Evolutionary conservation across 2,113 vertebrate genomes (phyloP), one percentile per base, ranked within the genome.

Genomic region (Pseudorasbora parva): DNA sequence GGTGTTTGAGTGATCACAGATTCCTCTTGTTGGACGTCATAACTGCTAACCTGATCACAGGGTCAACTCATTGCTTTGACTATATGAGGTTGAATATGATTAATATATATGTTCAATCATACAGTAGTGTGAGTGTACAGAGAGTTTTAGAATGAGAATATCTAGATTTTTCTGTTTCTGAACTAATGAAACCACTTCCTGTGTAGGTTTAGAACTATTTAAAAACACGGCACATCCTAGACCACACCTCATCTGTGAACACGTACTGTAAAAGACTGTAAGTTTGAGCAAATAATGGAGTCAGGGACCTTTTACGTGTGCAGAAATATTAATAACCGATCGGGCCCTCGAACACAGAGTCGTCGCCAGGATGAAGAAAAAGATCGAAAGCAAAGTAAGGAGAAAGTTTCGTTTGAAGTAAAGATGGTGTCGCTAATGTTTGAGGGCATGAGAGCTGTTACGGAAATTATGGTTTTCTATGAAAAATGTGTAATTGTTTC

Each of bases 151-250:
- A 17, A 8, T 17, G 6, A 17, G 14, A 64, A 30, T 14, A 30
- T 30, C 14, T 30, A 30, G 25, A 64, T 17, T 17, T 8, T 6
- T 15, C 3, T 43, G 33, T 10, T 30, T 11, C 33, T 69, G 1
- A 19, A 43, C 30, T 71, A 41, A 41, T 71, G 10, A 71, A 71
- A 71, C 41, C 41, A 71, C 68, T 71, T 43, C 68, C 37, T 71
- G 37, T 71, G 30, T 43, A 2, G 8, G 30, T 19, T 68, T 68
- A 12, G 57, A 4, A 62, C 60, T 62, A 8, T 62, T 62, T 62
- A 30, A 62, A 64, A 62, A 62, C 59, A 62, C 12, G 1, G 1
- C 14, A 21, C 60, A 62, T 17, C 30, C 8, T 23, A 17, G 25
- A 45, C 2, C 68, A 71, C 41, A 66, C 2, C 41, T 23, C 37